These are phyloP conservation scores for Caenorhabditis japonica DNA, from an alignment of 2,888 invertebrate species.

Conservation along the genomic window DNA sequence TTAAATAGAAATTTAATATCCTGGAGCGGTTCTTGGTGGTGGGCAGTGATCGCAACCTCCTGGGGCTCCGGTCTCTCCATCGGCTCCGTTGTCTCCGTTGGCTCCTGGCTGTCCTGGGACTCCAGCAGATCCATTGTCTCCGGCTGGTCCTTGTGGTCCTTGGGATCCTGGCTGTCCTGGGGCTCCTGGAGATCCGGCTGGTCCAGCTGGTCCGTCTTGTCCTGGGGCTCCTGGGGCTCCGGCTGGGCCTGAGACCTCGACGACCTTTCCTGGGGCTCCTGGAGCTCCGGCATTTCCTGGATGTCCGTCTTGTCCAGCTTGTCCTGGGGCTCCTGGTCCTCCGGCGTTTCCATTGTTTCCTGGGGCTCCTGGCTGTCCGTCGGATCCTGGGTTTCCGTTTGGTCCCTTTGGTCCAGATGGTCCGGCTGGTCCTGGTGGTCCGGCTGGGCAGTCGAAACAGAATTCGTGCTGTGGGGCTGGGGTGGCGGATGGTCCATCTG, in stretches of 20 bases:
- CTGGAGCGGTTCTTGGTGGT: no score
- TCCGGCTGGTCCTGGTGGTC: constrained; percentile 62
- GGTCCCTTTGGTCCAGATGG: constrained; percentile 70
- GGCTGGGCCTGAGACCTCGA: constrained; percentile 58
- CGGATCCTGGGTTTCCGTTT: constrained; percentile 68
- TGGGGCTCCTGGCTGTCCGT: constrained; percentile 66
- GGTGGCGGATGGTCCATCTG: constrained; percentile 66
- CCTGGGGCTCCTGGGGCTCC: constrained; percentile 61
- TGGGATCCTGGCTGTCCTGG: constrained; percentile 58
- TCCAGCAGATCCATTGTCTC: constrained; percentile 66
- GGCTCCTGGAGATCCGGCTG: constrained; percentile 59
- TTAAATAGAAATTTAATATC: constrained; percentile 7
- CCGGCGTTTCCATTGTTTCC: constrained; percentile 62
- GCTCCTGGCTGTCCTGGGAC: constrained; percentile 62
- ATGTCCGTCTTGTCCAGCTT: constrained; percentile 62
- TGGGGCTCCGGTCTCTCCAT: no score
- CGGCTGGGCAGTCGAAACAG: constrained; percentile 66
- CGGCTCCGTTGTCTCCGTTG: no score
- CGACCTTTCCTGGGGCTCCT: constrained; percentile 62
- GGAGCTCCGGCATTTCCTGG: constrained; percentile 63
- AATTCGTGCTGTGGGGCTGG: constrained; percentile 62
- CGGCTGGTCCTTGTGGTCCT: constrained; percentile 65
- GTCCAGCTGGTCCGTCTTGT: constrained; percentile 62
- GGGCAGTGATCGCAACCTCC: no score
- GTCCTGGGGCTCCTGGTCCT: constrained; percentile 59